Evolutionary conservation across 2,113 vertebrate species (phyloP).

Genomic region (Glaucomys volans): DNA sequence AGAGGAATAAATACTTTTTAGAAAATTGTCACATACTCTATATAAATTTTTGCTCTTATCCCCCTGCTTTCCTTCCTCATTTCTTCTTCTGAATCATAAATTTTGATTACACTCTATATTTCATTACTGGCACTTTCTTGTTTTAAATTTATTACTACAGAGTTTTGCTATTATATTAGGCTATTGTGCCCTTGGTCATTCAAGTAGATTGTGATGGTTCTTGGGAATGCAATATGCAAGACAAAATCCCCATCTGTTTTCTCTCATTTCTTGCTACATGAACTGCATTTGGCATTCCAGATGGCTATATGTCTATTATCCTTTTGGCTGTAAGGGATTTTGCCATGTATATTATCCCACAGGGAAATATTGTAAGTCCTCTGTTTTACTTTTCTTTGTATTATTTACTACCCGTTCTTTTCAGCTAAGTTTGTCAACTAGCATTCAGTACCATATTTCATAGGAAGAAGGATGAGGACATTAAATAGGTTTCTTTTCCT

Average conservation of each 20-base stretch:
- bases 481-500: neutral
- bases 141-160: neutral
- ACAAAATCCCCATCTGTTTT: neutral
- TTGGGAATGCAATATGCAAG: constrained; percentile 1
- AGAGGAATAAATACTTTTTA: neutral
- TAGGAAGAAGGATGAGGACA: neutral
- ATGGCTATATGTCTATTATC: constrained; percentile 54
- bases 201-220: neutral
- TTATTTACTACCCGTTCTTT: constrained; percentile 22
- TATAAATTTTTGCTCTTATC: neutral
- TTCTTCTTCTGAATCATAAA: neutral
- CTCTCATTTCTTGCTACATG: neutral
- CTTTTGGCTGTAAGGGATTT: neutral
- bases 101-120: neutral
- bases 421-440: constrained; percentile 2
- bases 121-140: neutral
- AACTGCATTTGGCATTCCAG: constrained; percentile 42
- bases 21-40: neutral
- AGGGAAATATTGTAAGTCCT: constrained; percentile 5
- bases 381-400: constrained; percentile 23
- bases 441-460: neutral
- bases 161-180: neutral
- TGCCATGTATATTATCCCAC: constrained; percentile 15
- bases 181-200: constrained; percentile 23
- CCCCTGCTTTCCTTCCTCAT: neutral